Percentiles rank a stretch among this genome's conserved stretches.
phyloP scores from a whole-genome alignment of 2,888 invertebrate genomes.

The Sinodicranocentrus sp. region DNA sequence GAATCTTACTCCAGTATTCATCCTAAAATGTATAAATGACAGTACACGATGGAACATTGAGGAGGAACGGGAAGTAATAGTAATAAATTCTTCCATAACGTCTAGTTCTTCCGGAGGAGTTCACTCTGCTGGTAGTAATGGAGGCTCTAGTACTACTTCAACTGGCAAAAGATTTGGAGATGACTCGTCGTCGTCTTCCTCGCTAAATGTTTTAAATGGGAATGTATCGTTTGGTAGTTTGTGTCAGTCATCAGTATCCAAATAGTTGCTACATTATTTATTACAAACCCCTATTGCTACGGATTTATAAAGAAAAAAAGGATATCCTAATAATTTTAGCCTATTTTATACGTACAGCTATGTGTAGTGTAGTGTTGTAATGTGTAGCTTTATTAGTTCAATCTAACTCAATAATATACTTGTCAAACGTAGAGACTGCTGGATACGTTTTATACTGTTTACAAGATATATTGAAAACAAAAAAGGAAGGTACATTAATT shows the following conservation, averaged over 20 bases:
- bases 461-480: too few species aligned
- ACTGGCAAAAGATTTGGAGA: conserved; percentile 8
- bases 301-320: too few species aligned
- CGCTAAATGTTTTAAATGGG: conserved; percentile 51
- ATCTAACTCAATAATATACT: too few species aligned
- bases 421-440: too few species aligned
- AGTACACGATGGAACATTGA: conserved; percentile 45
- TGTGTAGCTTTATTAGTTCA: too few species aligned
- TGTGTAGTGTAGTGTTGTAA: neutral
- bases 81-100: neutral
- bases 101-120: conserved; percentile 1
- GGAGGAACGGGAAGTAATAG: conserved; percentile 10
- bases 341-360: neutral
- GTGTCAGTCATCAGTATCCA: conserved; percentile 50
- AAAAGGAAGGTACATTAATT: too few species aligned
- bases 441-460: too few species aligned
- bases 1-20: conserved; percentile 74
- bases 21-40: conserved; percentile 69
- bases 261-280: conserved; percentile 25
- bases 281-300: too few species aligned
- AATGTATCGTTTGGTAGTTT: conserved; percentile 57
- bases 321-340: neutral
- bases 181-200: conserved; percentile 9
- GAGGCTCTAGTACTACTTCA: neutral
- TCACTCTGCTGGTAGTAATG: conserved; percentile 17